These are phyloP conservation scores for Tachyglossus aculeatus DNA, from an alignment of 2,797 vertebrate species.

Conservation along the genomic window DNA sequence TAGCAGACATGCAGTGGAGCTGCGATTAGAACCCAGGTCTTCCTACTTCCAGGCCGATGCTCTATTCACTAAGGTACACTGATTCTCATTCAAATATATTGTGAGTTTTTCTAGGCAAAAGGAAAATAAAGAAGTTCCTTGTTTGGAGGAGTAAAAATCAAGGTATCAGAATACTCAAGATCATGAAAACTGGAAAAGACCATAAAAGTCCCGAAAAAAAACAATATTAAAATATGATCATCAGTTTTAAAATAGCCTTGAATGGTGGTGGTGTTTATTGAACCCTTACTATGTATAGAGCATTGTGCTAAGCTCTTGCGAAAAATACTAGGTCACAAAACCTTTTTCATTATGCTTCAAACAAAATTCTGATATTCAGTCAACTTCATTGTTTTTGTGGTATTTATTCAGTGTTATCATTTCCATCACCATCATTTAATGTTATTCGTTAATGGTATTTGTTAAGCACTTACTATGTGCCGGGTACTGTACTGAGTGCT, in stretches of 20 bases:
- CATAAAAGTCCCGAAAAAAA: not conserved
- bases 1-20: too few species aligned
- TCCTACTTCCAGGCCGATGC: too few species aligned
- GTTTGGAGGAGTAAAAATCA: not conserved
- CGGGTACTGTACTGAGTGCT: not conserved
- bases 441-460: not conserved
- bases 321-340: too few species aligned
- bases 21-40: too few species aligned
- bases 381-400: not conserved
- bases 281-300: too few species aligned
- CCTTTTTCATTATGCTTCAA: slow-evolving; percentile 30
- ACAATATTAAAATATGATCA: slow-evolving; percentile 9
- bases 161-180: too few species aligned
- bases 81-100: too few species aligned
- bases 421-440: not conserved
- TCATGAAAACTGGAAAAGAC: slow-evolving; percentile 5
- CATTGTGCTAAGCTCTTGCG: too few species aligned
- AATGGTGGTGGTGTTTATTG: too few species aligned
- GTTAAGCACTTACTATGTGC: not conserved
- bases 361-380: slow-evolving; percentile 22
- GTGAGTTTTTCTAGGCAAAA: not conserved
- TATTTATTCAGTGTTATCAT: not conserved
- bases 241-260: not conserved
- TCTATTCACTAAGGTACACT: too few species aligned
- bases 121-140: not conserved